Conservation (phyloP, 2,113 vertebrate genomes). For the Todiramphus chloris region DNA sequence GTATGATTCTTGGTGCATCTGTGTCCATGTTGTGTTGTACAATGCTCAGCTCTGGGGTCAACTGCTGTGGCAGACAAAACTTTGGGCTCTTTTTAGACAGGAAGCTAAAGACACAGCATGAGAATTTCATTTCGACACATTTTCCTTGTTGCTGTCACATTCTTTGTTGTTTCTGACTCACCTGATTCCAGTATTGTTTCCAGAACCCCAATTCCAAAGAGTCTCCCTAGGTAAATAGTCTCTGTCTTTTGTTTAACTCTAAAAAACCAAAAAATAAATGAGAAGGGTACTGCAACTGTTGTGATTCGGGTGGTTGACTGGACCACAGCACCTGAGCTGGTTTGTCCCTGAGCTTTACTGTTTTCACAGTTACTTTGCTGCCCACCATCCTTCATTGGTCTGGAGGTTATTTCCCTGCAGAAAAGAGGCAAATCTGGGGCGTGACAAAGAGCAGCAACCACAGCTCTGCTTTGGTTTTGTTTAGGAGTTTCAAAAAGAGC, state of each 20-base stretch:
- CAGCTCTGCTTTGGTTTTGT: neutral
- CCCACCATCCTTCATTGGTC: neutral
- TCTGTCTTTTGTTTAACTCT: neutral
- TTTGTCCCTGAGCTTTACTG: neutral
- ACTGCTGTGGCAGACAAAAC: neutral
- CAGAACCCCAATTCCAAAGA: neutral
- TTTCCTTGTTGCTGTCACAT: neutral
- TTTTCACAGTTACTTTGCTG: neutral
- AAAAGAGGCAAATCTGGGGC: neutral
- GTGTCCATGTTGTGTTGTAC: neutral
- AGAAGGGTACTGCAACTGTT: neutral
- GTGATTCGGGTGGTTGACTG: neutral
- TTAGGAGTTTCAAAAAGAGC: constrained; percentile 93
- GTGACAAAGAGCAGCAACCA: neutral
- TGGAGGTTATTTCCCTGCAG: neutral
- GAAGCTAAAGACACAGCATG: rapidly evolving
- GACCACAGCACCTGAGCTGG: neutral
- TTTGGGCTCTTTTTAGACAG: neutral
- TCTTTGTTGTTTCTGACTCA: neutral
- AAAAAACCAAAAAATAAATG: neutral
- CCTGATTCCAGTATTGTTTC: neutral
- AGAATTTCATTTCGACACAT: rapidly evolving
- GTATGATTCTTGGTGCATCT: neutral
- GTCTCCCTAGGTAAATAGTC: rapidly evolving
- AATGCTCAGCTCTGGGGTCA: neutral